These are phyloP conservation scores for Myrmophylax atrothorax DNA, from an alignment of 2,113 vertebrate species.

Conservation along the genomic window DNA sequence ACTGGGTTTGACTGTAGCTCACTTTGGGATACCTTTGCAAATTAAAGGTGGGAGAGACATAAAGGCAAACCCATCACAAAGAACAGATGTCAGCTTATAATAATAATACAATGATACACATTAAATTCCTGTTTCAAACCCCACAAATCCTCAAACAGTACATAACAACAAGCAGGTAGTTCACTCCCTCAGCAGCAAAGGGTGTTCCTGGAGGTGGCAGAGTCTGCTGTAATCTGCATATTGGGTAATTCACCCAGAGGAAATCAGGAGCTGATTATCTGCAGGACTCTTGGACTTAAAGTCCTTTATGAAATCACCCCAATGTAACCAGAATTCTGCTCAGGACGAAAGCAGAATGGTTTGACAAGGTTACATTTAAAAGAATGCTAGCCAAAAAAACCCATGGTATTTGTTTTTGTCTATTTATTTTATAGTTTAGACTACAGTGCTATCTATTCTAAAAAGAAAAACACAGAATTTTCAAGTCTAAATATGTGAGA, in stretches of 20 bases:
- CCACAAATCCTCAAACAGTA: not conserved
- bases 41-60: not conserved
- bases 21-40: not conserved
- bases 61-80: not conserved
- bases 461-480: not conserved
- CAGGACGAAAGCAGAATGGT: not conserved
- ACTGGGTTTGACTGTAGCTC: fast-evolving
- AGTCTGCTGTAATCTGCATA: not conserved
- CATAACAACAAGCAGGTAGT: too few relatives aligned
- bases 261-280: not conserved
- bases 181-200: not conserved
- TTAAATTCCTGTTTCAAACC: not conserved
- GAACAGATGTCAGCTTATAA: not conserved
- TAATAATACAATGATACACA: not conserved
- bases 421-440: not conserved
- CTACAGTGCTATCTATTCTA: not conserved
- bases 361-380: not conserved
- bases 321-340: not conserved
- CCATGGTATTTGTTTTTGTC: not conserved
- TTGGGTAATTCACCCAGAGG: not conserved
- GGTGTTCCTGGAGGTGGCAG: not conserved
- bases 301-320: not conserved
- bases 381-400: not conserved
- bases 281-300: not conserved
- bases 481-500: not conserved